Conservation (phyloP, 1,140 invertebrate species). For the Apis mellifera region DNA sequence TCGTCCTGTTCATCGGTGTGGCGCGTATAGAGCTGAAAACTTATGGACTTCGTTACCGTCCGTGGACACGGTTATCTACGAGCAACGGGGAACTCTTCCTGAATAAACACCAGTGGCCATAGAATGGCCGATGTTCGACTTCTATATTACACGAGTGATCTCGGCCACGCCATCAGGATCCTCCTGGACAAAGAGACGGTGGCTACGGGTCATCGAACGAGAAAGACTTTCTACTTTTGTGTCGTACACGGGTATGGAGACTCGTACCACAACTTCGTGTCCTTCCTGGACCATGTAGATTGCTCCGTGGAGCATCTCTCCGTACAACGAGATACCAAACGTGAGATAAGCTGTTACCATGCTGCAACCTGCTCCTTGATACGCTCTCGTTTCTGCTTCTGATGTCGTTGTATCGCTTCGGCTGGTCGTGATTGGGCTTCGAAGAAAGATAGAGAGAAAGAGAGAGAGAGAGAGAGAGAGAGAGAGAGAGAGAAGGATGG, state of each 20-base stretch:
- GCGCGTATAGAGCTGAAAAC: conserved; percentile 16
- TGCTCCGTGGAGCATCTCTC: conserved; percentile 50
- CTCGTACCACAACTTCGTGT: conserved; percentile 33
- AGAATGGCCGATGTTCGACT: conserved; percentile 24
- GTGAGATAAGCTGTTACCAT: conserved; percentile 59
- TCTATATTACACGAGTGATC: conserved; percentile 51
- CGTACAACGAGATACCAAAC: conserved; percentile 65
- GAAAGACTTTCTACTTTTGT: conserved; percentile 68
- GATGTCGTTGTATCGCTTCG: no score
- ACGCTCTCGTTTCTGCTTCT: conserved; percentile 9
- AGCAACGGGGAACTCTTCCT: conserved; percentile 47
- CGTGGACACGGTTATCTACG: conserved; percentile 48
- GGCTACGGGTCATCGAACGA: conserved; percentile 60
- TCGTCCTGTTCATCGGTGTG: neutral
- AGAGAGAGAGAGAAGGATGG: no score
- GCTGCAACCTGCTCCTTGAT: conserved; percentile 52
- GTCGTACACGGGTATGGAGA: conserved; percentile 40
- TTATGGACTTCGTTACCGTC: conserved; percentile 55
- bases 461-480: no score
- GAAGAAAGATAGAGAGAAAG: no score
- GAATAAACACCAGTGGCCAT: conserved; percentile 49
- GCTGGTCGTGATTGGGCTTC: no score
- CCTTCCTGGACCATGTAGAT: conserved; percentile 65
- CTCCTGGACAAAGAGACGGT: conserved; percentile 44
- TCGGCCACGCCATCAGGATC: conserved; percentile 22